phyloP scores from a whole-genome alignment of 1,140 invertebrate genomes.

The Trichonephila inaurata region DNA sequence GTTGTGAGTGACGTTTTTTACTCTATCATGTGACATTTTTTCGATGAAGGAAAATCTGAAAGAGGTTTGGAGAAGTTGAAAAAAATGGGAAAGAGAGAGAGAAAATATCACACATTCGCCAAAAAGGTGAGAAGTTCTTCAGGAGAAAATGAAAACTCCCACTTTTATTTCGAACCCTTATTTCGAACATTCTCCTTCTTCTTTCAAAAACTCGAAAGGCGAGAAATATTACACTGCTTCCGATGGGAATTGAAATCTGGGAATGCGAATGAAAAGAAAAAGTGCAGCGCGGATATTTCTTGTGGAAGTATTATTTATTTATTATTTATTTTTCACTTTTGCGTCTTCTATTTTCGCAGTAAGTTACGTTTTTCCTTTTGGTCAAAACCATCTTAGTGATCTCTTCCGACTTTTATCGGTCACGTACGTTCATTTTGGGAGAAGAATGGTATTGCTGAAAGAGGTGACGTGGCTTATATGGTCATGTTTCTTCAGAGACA shows the following conservation, averaged over 20 bases:
- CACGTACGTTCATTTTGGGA: slow-evolving; percentile 53
- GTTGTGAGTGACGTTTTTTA: slow-evolving; percentile 40
- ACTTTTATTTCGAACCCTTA: slow-evolving; percentile 56
- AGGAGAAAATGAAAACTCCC: slow-evolving; percentile 58
- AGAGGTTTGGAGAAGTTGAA: not conserved
- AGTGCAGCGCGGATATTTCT: slow-evolving; percentile 54
- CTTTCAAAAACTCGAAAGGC: slow-evolving; percentile 30
- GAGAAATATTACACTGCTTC: slow-evolving; percentile 67
- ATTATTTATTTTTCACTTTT: slow-evolving; percentile 44
- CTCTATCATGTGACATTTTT: slow-evolving; percentile 42
- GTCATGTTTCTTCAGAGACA: slow-evolving; percentile 12
- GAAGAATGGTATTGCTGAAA: slow-evolving; percentile 28
- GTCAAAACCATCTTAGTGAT: slow-evolving; percentile 65
- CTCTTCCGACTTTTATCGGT: slow-evolving; percentile 55
- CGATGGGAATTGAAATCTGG: slow-evolving; percentile 70
- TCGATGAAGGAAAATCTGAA: slow-evolving; percentile 44
- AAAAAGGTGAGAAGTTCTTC: slow-evolving; percentile 49
- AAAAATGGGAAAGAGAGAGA: not conserved
- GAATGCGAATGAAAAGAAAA: slow-evolving; percentile 38
- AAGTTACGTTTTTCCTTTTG: slow-evolving; percentile 56
- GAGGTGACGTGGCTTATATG: not conserved
- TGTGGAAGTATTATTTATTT: slow-evolving; percentile 55
- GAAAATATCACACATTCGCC: slow-evolving; percentile 35
- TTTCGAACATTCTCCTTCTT: slow-evolving; percentile 19
- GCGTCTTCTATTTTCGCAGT: slow-evolving; percentile 30